Conservation (phyloP, 2,888 invertebrate species). For the Phyllotreta cruciferae region DNA sequence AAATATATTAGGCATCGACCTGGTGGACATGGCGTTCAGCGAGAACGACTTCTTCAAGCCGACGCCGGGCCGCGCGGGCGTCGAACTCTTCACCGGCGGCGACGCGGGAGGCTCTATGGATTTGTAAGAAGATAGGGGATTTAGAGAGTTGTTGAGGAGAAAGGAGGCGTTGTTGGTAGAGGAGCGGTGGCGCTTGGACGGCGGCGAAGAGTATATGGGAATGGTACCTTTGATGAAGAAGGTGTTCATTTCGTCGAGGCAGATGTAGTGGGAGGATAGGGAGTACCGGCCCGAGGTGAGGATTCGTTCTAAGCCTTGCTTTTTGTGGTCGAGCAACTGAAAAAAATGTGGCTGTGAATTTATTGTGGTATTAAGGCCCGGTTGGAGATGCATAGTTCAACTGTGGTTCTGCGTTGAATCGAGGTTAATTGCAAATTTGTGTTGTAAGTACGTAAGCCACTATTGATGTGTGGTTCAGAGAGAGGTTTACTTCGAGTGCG, state of each 20-base stretch:
- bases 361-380: too few relatives aligned
- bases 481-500: too few relatives aligned
- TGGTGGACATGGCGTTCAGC: slow-evolving; percentile 31
- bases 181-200: slow-evolving; percentile 14
- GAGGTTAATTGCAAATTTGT: too few relatives aligned
- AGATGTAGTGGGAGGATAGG: slow-evolving; percentile 34
- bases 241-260: slow-evolving; percentile 35
- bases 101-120: not conserved
- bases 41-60: slow-evolving; percentile 25
- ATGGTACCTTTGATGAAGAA: slow-evolving; percentile 36
- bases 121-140: slow-evolving; percentile 24
- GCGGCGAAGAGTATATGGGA: slow-evolving; percentile 35
- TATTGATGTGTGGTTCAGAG: too few relatives aligned
- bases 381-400: too few relatives aligned
- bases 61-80: slow-evolving; percentile 13
- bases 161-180: slow-evolving; percentile 20
- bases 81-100: slow-evolving; percentile 8
- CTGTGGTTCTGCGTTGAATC: too few relatives aligned
- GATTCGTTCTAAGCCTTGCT: slow-evolving; percentile 39
- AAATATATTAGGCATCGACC: slow-evolving; percentile 29
- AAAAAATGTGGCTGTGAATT: too few relatives aligned
- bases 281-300: slow-evolving; percentile 36
- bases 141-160: slow-evolving; percentile 21
- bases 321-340: slow-evolving; percentile 40
- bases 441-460: too few relatives aligned